Evolutionary conservation across 2,113 vertebrate genomes (phyloP), one percentile per base, ranked within the genome.

Genomic region (Fregetta grallaria): DNA sequence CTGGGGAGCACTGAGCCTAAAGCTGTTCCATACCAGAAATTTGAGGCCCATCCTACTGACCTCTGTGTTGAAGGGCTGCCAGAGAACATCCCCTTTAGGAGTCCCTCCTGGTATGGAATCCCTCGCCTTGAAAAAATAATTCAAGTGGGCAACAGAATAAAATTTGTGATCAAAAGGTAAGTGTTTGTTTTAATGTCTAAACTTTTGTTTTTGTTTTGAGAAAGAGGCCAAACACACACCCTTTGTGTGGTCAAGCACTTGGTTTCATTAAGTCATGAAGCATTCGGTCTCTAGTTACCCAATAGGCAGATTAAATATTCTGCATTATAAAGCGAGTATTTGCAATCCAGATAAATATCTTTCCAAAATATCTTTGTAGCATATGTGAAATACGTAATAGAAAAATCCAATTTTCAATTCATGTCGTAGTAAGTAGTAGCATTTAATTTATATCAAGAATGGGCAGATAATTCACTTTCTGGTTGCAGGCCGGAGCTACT

Each of bases 61-160:
- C 98, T 98, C 19, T 98, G 81, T 3, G 98, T 98, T 27, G 98
- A 98, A 94, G 98, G 98, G 27, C 94, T 98, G 6, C 98, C 98
- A 29, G 98, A 98, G 17, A 98, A 98, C 53, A 92, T 98, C 86
- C 98, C 98, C 36, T 99, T 99, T 45, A 97, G 97, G 94, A 98
- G 98, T 61, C 98, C 98, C 2, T 98, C 98, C 2, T 98, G 98
- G 98, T 98, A 98, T 40, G 98, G 98, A 52, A 98, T 98, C 71
- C 98, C 98, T 58, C 97, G 98, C 62, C 98, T 98, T 47, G 98
- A 98, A 88, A 98, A 98, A 81, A 98, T 98, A 59, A 97, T 98
- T 89, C 94, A 98, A 98, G 93, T 53, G 56, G 82, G 97, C 87
- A 95, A 96, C 94, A 96, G 91, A 52, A 98, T 98, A 95, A 98